Conservation (phyloP, 2,113 vertebrate genomes). For the Pterocles burchelli region DNA sequence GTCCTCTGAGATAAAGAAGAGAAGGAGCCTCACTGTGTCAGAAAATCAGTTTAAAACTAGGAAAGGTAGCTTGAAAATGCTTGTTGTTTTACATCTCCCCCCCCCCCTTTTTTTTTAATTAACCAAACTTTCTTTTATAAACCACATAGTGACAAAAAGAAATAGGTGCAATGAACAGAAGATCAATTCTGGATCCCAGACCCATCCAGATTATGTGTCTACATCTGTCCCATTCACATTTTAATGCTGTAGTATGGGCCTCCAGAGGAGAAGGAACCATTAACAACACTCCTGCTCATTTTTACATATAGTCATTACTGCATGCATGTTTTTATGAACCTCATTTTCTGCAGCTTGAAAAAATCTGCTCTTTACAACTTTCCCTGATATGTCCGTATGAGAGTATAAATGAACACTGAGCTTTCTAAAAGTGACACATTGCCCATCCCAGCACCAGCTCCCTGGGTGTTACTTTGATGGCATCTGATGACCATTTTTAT, state of each 20-base stretch:
- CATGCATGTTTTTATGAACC: background rate
- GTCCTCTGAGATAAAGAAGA: background rate
- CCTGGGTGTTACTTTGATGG: background rate
- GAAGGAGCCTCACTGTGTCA: background rate
- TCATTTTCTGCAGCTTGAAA: constrained; percentile 17
- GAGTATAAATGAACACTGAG: background rate
- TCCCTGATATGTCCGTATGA: background rate
- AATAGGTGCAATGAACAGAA: constrained; percentile 2
- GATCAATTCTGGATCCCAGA: background rate
- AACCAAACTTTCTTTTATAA: background rate
- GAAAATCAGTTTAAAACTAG: background rate
- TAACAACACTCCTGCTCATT: background rate
- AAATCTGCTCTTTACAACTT: constrained; percentile 6
- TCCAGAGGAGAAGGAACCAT: background rate
- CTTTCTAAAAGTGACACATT: background rate
- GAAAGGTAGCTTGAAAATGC: background rate
- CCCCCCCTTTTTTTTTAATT: background rate
- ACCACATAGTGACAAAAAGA: background rate
- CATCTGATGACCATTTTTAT: background rate
- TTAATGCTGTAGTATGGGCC: background rate
- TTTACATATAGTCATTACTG: background rate
- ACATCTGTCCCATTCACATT: constrained; percentile 12
- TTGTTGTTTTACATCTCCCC: background rate
- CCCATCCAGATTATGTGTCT: background rate
- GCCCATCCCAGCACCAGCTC: background rate